Conservation (phyloP, 2,888 invertebrate species). For the Pristionchus mayeri region DNA sequence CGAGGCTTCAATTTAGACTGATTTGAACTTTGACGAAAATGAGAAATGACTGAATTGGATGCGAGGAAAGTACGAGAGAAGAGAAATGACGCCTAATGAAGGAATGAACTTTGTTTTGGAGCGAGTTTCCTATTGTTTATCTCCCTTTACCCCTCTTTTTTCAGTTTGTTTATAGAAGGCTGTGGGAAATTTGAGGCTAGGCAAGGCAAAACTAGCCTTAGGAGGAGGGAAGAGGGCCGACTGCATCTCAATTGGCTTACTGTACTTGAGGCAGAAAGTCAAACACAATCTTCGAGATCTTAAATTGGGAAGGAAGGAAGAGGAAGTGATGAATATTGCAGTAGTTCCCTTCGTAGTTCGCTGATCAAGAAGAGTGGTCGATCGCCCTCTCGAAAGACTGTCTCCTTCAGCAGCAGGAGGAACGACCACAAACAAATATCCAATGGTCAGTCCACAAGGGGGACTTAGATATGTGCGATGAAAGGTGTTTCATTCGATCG, state of each 20-base stretch:
- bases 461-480: background rate
- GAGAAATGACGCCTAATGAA: background rate
- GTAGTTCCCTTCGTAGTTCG: constrained; percentile 75
- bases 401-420: constrained; percentile 78
- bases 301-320: background rate
- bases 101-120: background rate
- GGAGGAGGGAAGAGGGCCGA: background rate
- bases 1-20: constrained; percentile 6
- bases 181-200: constrained; percentile 19
- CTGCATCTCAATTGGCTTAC: constrained; percentile 34
- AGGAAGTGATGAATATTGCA: constrained; percentile 44
- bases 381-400: constrained; percentile 77
- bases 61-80: background rate
- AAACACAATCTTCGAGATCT: background rate
- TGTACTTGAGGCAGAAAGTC: background rate
- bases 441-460: constrained; percentile 40
- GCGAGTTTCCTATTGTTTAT: constrained; percentile 28
- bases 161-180: constrained; percentile 31
- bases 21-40: background rate
- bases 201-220: constrained; percentile 24
- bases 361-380: constrained; percentile 76
- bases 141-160: background rate
- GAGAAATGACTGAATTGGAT: background rate
- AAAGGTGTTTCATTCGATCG: background rate
- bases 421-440: constrained; percentile 55